Base-by-base conservation (phyloP, 2,888 invertebrate species). In the Gymnosoma rotundatum region DNA sequence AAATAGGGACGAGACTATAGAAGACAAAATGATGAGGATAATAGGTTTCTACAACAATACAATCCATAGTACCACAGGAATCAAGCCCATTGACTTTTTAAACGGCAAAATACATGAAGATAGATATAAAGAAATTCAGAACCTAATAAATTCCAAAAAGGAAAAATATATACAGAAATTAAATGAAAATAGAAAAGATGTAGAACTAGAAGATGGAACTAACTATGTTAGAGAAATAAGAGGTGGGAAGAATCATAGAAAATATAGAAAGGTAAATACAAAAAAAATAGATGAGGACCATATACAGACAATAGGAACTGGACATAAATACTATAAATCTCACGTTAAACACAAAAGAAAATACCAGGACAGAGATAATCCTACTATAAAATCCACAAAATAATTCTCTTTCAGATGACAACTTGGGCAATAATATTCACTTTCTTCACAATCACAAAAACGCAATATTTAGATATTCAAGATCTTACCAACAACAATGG, bases 21-120 rank as follows among this genome's bases (percentile, higher is more conserved):
- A 87, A 76, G 83, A 87, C 2, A 87, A 86, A 72, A 83, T 87
- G 10, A 32, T 63, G 4, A 81, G 75, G 48, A 86, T 83, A 38
- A 79, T 83, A 74, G 61, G 60, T 20, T 86, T 83, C 36, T 86
- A 86, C 16, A 87, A 87, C 25, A 86, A 84, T 25, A 83, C 85
- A 14, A 85, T 85, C 4, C 85, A 87, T 38, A 75, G 61, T 10
- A 87, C 82, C 4, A 85, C 85, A 10, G 78, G 82, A 18, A 72
- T 25, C 45, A 83, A 84, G 69, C 86, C 84, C 12, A 86, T 86
- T 9, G 86, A 87, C n/a, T 87, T 87, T 67, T 6, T 80, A 7
- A 83, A 80, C 16, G 84, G 86, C 16, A 83, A 78, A 66, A 83
- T 86, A 16, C 48, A 76, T 12, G 64, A 75, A 70, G 36, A 64